phyloP scores from a whole-genome alignment of 92 coral and sea anemone species.

The Epizoanthus ramosus region DNA sequence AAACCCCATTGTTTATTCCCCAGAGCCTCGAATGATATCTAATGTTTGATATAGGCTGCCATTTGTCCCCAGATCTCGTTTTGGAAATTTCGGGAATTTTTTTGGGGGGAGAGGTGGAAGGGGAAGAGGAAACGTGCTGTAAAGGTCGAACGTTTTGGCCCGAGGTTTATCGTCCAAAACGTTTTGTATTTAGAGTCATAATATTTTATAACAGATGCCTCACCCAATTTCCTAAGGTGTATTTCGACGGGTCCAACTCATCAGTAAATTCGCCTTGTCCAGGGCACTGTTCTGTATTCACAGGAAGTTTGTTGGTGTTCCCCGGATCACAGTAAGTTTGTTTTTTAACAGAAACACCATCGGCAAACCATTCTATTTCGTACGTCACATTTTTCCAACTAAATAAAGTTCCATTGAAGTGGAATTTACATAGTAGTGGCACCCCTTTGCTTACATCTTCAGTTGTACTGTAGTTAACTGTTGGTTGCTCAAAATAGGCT shows the following conservation, averaged over 20 bases:
- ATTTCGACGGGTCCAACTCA: not conserved
- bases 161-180: no score
- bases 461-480: not conserved
- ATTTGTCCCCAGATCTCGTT: no score
- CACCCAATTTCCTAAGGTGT: not conserved
- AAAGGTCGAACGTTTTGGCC: no score
- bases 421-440: not conserved
- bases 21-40: no score
- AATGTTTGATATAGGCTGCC: no score
- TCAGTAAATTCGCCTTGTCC: not conserved
- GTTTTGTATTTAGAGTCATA: no score
- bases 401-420: not conserved
- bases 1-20: no score
- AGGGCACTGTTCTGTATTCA: not conserved
- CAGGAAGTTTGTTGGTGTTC: not conserved
- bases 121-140: no score
- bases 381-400: conserved; percentile 1
- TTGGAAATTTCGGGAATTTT: no score
- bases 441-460: not conserved
- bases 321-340: not conserved
- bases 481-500: not conserved
- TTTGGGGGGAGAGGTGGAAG: no score
- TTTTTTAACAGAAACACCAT: not conserved
- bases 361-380: not conserved
- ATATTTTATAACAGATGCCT: not conserved